These are phyloP conservation scores for Enteromius fasciolatus DNA, from an alignment of 2,797 vertebrate species.

Conservation along the genomic window DNA sequence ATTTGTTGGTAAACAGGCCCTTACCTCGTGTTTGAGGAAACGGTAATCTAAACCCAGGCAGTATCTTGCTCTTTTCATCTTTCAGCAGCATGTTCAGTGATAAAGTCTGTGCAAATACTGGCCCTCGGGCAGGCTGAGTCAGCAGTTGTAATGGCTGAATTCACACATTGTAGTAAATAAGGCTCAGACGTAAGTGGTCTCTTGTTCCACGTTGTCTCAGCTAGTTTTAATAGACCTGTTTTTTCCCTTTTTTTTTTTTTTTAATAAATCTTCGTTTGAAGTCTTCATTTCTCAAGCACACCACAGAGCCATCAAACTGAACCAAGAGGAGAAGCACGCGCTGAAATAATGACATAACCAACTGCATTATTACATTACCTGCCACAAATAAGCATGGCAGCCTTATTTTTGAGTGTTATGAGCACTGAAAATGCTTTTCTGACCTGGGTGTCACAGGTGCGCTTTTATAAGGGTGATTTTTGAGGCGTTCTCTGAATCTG, in stretches of 20 bases:
- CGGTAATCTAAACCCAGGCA: slow-evolving; percentile 25
- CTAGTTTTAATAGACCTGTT: slow-evolving; percentile 16
- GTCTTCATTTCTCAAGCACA: slow-evolving; percentile 29
- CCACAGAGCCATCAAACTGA: neutral
- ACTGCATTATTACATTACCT: neutral
- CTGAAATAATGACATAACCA: neutral
- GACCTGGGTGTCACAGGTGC: neutral
- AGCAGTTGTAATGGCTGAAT: slow-evolving; percentile 68
- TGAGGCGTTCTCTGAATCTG: neutral
- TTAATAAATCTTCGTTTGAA: slow-evolving; percentile 39
- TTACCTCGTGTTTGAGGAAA: neutral
- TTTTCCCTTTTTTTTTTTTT: neutral
- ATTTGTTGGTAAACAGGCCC: neutral
- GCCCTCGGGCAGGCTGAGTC: slow-evolving; percentile 65
- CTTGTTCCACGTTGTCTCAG: slow-evolving; percentile 37
- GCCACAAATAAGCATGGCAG: neutral
- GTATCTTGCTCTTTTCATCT: slow-evolving; percentile 17
- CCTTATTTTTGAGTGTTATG: neutral
- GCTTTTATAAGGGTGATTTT: neutral
- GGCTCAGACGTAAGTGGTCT: slow-evolving; percentile 64
- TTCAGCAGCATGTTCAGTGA: slow-evolving; percentile 40
- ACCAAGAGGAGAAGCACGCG: too few relatives aligned
- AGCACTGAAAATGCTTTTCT: neutral
- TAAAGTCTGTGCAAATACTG: slow-evolving; percentile 58
- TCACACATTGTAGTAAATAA: slow-evolving; percentile 75